Evolutionary conservation across 2,113 vertebrate species (phyloP), one percentile per base, ranked within the genome.

Genomic region (Benitochromis conjunctus): DNA sequence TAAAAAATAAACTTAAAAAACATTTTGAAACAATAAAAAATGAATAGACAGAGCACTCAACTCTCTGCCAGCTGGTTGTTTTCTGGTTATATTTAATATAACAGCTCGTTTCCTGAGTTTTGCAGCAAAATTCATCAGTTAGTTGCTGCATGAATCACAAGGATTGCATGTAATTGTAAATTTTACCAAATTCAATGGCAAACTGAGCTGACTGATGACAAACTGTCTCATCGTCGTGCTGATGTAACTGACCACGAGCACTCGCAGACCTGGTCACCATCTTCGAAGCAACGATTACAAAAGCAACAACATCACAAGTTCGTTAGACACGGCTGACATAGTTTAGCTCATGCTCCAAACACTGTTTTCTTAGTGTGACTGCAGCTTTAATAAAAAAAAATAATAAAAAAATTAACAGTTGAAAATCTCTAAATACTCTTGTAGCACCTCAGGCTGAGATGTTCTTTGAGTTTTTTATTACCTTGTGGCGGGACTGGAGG

Each of bases 81-180:
- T 62, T 62, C 58, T 19, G 29, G 29, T 64, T 64, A 64, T 64
- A 38, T 64, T 64, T 1, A 36, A 64, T 66, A 38, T n/a, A 11
- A 66, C 6, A 29, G 11, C 24, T 19, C 21, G 60, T 36, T 21
- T 66, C 19, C 19, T 0, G 34, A 0, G 29, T 0, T 7, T 36
- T n/a, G 18, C 60, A 64, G 0, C 18, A n/a, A 21, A 0, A 64
- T 21, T 58, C 0, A 58, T 0, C 56, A 60, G 16, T 0, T 60
- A 60, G 4, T 60, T 34, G 29, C 58, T 34, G 29, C 29, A 62
- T 62, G 34, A n/a, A 66, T 66, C 1, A 21, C 34, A 13, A 21
- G 7, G 34, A 66, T 2, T 66, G 60, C 10, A 0, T 64, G 60
- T n/a, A 4, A 38, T 12, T 38, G 18, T 3, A 38, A 18, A n/a